Conservation (phyloP, 2,113 vertebrate species). For the Lamprologus callipterus region DNA sequence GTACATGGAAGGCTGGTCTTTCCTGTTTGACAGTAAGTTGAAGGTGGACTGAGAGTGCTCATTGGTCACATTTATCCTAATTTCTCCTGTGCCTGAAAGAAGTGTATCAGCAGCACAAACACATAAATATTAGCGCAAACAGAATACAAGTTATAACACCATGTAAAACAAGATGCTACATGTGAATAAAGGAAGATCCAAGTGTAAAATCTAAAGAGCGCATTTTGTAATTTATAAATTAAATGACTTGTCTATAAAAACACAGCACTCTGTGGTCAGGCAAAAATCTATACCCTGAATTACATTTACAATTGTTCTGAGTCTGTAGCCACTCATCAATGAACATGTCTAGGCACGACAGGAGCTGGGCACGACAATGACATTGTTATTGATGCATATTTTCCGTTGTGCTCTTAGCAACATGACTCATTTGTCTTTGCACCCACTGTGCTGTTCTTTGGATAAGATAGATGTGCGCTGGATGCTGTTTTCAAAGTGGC, state of each 20-base stretch:
- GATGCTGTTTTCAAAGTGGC: not conserved
- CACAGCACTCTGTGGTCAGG: not conserved
- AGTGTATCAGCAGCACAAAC: not conserved
- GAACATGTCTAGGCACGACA: not conserved
- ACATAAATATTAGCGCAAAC: not conserved
- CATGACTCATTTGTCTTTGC: not conserved
- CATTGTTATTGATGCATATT: not conserved
- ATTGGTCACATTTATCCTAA: conserved; percentile 90
- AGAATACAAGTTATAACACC: not conserved
- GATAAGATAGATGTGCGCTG: not conserved
- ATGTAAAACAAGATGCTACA: not conserved
- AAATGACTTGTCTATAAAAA: not conserved
- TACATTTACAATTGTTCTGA: not conserved
- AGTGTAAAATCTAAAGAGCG: not conserved
- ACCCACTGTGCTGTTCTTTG: not conserved
- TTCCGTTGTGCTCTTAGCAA: not conserved
- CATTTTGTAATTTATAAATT: not conserved
- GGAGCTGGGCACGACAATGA: not conserved
- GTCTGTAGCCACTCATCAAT: not conserved
- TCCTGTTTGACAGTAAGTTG: conserved; percentile 79
- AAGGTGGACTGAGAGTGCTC: conserved; percentile 87
- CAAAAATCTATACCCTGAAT: not conserved
- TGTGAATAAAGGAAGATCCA: not conserved
- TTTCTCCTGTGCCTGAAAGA: conserved; percentile 79
- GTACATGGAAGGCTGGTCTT: conserved; percentile 90